Percentiles rank a stretch among this genome's conserved stretches.
Conservation (phyloP, 2,888 invertebrate species). For the Galerucella pusilla region DNA sequence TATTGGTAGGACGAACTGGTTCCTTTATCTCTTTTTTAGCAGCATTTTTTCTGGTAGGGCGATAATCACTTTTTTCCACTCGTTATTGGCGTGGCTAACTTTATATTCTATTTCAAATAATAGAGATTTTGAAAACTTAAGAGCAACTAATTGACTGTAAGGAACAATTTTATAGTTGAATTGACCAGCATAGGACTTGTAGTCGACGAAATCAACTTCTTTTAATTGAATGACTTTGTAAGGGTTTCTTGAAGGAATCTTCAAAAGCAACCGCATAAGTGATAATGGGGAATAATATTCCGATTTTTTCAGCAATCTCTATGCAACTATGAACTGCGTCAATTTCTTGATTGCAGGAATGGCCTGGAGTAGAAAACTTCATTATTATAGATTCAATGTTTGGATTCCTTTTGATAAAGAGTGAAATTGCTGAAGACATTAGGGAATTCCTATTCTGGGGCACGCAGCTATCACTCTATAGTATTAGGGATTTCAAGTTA, state of each 20-base stretch:
- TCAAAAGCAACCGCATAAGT: constrained; percentile 4
- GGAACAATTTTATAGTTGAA: too few species aligned
- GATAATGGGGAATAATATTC: constrained; percentile 12
- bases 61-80: constrained; percentile 1
- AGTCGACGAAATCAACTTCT: constrained; percentile 5
- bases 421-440: neutral
- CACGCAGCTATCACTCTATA: constrained; percentile 20
- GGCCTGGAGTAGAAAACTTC: neutral
- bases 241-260: constrained; percentile 5
- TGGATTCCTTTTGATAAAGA: neutral
- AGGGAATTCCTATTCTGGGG: constrained; percentile 12
- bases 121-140: constrained; percentile 7
- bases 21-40: constrained; percentile 5
- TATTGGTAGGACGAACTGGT: neutral
- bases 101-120: constrained; percentile 5
- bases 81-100: neutral
- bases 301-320: constrained; percentile 5
- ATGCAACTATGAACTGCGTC: constrained; percentile 5
- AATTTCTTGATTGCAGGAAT: constrained; percentile 16
- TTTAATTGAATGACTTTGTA: constrained; percentile 8
- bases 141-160: constrained; percentile 2
- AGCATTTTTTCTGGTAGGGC: constrained; percentile 1
- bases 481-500: constrained; percentile 17
- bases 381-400: neutral
- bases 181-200: constrained; percentile 3